Evolutionary conservation across 2,888 invertebrate genomes (phyloP).

Genomic region (Nudaria mundana): DNA sequence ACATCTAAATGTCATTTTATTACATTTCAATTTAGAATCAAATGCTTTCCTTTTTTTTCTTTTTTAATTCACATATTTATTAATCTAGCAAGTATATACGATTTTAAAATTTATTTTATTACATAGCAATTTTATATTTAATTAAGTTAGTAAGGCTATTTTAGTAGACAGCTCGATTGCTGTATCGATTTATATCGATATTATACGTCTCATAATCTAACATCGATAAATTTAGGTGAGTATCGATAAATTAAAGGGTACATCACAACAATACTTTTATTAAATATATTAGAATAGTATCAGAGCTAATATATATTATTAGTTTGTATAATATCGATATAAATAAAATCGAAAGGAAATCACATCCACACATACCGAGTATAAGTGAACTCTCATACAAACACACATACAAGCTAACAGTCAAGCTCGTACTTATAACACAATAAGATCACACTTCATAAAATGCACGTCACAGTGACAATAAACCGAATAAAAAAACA

Average conservation of each 20-base stretch:
- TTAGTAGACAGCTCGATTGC: constrained; percentile 58
- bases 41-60: constrained; percentile 59
- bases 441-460: constrained; percentile 44
- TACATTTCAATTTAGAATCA: constrained; percentile 78
- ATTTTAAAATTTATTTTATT: constrained; percentile 59
- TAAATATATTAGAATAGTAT: neutral
- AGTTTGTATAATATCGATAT: constrained; percentile 49
- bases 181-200: constrained; percentile 48
- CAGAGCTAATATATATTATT: neutral
- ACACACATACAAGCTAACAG: constrained; percentile 39
- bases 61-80: constrained; percentile 71
- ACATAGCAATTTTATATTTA: constrained; percentile 58
- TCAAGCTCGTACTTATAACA: constrained; percentile 40
- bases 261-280: neutral
- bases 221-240: too few relatives aligned
- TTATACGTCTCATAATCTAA: constrained; percentile 29
- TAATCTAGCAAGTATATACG: constrained; percentile 69
- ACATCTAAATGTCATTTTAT: constrained; percentile 75
- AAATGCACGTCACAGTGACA: constrained; percentile 41
- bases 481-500: constrained; percentile 49
- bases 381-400: constrained; percentile 21
- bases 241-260: neutral
- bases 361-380: constrained; percentile 27
- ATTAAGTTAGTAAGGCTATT: constrained; percentile 79
- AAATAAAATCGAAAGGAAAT: constrained; percentile 43